A percentile compares a stretch with the other conserved stretches of the same genome.
These are phyloP conservation scores for Anastrepha obliqua DNA, from an alignment of 1,140 invertebrate genomes.

Conservation along the genomic window DNA sequence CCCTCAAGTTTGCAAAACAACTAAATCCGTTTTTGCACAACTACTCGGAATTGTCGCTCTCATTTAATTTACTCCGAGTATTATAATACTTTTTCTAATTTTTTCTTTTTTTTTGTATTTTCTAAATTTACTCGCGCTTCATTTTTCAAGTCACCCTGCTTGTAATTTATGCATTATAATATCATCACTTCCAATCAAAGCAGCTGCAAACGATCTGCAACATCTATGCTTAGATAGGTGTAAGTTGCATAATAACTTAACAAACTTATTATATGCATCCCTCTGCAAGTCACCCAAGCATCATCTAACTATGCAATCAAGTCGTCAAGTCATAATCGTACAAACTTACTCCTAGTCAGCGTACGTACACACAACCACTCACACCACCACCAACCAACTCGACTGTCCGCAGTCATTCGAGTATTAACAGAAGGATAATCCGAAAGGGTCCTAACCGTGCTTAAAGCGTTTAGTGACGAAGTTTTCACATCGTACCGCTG, in stretches of 20 bases:
- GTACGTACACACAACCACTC: background rate
- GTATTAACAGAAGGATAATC: conserved; percentile 48
- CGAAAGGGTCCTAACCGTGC: conserved; percentile 36
- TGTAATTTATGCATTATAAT: conserved; percentile 18
- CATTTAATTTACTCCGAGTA: no score
- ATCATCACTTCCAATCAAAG: conserved; percentile 28
- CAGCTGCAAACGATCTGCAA: conserved; percentile 40
- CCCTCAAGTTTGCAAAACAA: no score
- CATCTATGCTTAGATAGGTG: background rate
- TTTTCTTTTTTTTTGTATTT: background rate
- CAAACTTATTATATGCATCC: conserved; percentile 33
- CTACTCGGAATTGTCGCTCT: no score
- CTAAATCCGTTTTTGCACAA: no score
- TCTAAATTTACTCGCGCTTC: background rate
- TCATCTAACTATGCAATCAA: background rate
- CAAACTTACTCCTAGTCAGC: background rate
- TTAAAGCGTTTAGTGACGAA: conserved; percentile 31
- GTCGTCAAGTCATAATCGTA: no score
- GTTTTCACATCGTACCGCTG: conserved; percentile 48
- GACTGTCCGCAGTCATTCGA: conserved; percentile 16
- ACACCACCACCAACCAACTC: background rate
- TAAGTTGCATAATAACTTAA: conserved; percentile 42
- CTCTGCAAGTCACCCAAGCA: conserved; percentile 12
- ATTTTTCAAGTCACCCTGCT: background rate
- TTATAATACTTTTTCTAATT: no score